Conservation (phyloP, 1,140 invertebrate species). For the Watersipora subatra region DNA sequence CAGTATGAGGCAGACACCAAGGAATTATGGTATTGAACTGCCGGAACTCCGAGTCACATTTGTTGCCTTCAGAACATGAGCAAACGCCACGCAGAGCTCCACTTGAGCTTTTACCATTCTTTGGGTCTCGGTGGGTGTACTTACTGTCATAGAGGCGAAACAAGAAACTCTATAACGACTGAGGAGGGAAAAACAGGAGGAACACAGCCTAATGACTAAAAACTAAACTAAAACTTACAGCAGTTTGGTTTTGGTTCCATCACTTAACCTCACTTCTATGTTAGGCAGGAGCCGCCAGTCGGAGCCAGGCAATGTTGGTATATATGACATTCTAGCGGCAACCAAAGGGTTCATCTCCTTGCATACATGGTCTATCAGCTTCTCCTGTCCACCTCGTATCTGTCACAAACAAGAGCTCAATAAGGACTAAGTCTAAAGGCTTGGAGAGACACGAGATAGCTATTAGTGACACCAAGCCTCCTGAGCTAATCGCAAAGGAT, state of each 20-base stretch:
- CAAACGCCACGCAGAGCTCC: conserved; percentile 63
- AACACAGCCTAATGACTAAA: conserved; percentile 1
- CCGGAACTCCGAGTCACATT: conserved; percentile 57
- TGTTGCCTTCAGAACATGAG: conserved; percentile 48
- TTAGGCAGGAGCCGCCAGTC: conserved; percentile 81
- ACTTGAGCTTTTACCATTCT: conserved; percentile 48
- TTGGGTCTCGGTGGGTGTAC: conserved; percentile 58
- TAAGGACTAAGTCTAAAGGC: background rate
- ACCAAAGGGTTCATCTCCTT: conserved; percentile 70
- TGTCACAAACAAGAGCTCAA: conserved; percentile 21
- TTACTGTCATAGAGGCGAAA: too few species aligned
- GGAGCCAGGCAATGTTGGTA: conserved; percentile 59
- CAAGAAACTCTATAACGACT: conserved; percentile 4
- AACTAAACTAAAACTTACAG: conserved; percentile 46
- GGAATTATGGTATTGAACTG: conserved; percentile 76
- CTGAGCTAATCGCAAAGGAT: too few species aligned
- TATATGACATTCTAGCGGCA: conserved; percentile 59
- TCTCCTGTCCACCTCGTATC: conserved; percentile 50
- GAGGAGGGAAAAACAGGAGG: background rate
- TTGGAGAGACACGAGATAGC: background rate
- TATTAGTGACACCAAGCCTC: background rate
- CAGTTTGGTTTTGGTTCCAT: conserved; percentile 54
- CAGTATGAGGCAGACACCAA: conserved; percentile 79
- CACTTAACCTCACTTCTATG: conserved; percentile 53
- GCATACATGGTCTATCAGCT: conserved; percentile 62